Evolutionary conservation across 2,797 vertebrate species (phyloP).

Genomic region (Pantherophis vulpinus): DNA sequence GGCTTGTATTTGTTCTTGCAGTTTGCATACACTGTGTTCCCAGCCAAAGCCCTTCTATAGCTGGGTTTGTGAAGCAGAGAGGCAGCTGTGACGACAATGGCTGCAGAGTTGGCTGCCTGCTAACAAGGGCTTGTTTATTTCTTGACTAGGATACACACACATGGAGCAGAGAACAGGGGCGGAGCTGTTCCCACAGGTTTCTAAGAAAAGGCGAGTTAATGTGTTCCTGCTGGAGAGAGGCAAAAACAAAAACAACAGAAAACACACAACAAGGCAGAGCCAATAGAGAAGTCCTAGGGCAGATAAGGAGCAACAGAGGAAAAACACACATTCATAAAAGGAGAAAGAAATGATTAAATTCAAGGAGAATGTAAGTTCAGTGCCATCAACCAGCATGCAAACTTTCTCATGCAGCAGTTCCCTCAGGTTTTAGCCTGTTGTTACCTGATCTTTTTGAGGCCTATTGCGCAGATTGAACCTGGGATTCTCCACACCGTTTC

Average conservation of each 20-base stretch:
- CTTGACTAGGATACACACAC: background rate
- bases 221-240: constrained; percentile 8
- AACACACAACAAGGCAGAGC: background rate
- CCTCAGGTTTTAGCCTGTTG: background rate
- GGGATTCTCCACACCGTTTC: background rate
- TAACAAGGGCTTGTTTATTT: constrained; percentile 28
- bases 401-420: background rate
- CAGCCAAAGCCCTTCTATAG: background rate
- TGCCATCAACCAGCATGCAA: background rate
- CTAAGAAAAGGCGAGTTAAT: constrained; percentile 31
- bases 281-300: background rate
- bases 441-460: background rate
- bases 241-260: constrained; percentile 20
- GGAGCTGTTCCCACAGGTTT: constrained; percentile 37
- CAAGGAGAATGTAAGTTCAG: background rate
- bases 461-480: background rate
- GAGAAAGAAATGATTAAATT: background rate
- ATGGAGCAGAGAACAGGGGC: background rate
- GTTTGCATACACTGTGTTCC: constrained; percentile 1
- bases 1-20: background rate
- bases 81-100: constrained; percentile 14
- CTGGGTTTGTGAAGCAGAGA: background rate
- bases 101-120: background rate
- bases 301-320: background rate
- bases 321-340: background rate